Conservation (phyloP, 2,797 vertebrate species). For the Balearica regulorum region DNA sequence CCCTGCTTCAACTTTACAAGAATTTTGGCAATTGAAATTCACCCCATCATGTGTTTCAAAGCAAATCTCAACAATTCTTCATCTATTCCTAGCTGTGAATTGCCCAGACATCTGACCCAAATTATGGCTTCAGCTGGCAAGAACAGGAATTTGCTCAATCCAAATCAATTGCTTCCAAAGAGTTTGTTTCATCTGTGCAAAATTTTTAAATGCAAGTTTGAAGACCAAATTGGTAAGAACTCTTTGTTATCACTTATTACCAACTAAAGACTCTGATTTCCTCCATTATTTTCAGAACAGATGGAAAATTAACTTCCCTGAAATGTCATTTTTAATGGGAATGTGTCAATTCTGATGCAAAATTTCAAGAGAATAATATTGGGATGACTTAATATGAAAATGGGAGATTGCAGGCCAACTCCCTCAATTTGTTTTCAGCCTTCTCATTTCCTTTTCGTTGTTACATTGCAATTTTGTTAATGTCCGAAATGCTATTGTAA, state of each 20-base stretch:
- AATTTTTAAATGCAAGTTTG: background rate
- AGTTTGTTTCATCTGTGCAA: background rate
- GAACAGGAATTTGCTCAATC: background rate
- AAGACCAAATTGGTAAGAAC: background rate
- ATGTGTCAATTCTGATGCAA: background rate
- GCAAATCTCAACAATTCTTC: conserved; percentile 37
- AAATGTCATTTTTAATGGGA: background rate
- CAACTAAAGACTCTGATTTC: background rate
- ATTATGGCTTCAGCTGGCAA: conserved; percentile 28
- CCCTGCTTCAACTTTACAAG: conserved; percentile 30
- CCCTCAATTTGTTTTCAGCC: background rate
- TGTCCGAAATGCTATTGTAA: background rate
- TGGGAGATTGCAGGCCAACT: background rate
- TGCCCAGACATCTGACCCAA: conserved; percentile 46
- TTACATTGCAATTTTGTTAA: background rate
- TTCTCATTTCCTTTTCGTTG: background rate
- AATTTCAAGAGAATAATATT: background rate
- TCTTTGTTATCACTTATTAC: background rate
- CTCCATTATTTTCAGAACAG: background rate
- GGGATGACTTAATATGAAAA: background rate
- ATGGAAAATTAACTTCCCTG: background rate
- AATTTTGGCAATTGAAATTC: conserved; percentile 54
- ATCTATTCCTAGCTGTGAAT: conserved; percentile 34
- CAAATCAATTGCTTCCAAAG: background rate
- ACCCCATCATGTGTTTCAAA: conserved; percentile 40